Conservation (phyloP, 2,113 vertebrate genomes). For the Pungitius pungitius region DNA sequence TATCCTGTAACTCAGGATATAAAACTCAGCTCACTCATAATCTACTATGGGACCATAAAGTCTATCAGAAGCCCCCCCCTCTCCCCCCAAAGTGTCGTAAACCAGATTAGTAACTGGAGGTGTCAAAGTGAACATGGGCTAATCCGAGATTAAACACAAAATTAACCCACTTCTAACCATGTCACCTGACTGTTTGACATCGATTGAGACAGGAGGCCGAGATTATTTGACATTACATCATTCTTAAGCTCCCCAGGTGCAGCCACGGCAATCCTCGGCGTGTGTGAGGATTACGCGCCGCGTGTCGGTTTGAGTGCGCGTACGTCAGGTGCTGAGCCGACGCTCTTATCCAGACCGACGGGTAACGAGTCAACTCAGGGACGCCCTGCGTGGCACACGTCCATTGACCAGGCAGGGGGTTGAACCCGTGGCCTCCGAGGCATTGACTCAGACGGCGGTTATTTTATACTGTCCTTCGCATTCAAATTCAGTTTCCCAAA, state of each 20-base stretch:
- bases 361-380: conserved; percentile 10
- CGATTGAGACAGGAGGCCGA: conserved; percentile 55
- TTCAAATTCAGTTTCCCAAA: not conserved
- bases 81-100: conserved; percentile 60
- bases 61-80: conserved; percentile 33
- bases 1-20: conserved; percentile 49
- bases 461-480: not conserved
- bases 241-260: conserved; percentile 74
- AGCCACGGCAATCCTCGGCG: conserved; percentile 43
- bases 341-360: conserved; percentile 28
- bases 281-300: conserved; percentile 62
- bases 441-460: not conserved
- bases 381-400: no score
- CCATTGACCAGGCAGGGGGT: not conserved
- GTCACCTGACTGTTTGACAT: conserved; percentile 60
- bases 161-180: conserved; percentile 66
- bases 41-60: conserved; percentile 59
- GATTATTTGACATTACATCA: conserved; percentile 67
- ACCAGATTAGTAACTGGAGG: conserved; percentile 70
- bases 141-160: conserved; percentile 75
- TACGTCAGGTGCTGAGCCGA: conserved; percentile 25
- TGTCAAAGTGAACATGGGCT: conserved; percentile 72
- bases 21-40: conserved; percentile 49
- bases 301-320: conserved; percentile 43
- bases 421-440: conserved; percentile 17